Base-by-base conservation (phyloP, 2,888 invertebrate species). In the Orthonevra nobilis region DNA sequence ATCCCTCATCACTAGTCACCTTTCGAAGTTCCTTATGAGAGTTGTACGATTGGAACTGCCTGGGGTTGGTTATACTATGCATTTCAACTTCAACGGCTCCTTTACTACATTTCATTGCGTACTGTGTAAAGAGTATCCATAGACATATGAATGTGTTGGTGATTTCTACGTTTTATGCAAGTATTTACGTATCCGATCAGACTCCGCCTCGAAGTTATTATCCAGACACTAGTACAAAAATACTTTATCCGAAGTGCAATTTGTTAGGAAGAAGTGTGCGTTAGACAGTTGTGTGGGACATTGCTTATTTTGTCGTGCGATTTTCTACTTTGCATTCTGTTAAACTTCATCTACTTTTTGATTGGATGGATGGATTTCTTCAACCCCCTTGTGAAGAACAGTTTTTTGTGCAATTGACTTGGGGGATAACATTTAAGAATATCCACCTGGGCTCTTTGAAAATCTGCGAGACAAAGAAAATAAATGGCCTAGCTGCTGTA, bases 331-430 rank as follows among this genome's bases (percentile, higher is more conserved):
- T 56, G 52, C 50, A 63, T 36, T 77, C 19, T 61, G 54, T 60
- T 58, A 34, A 44, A 60, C 36, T 40, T 26, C 7, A 36, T 50
- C 50, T 56, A 61, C 26, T 52, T 42, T 73, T 38, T 79, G 73
- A 79, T 79, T 79, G 79, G 79, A 79, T 48, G 66, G 79, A 79
- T 48, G 66, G 66, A 79, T 73, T 50, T 15, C 30, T 66, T 58
- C 34, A 61, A 44, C 56, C 61, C 48, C 48, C 23, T 69, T 20
- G 5, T 10, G n/a, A 5, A 34, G 26, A 38, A 34, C 19, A 32
- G 36, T n/a, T 23, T 36, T 32, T 26, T 23, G 20, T 68, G 38
- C 42, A 61, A 54, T 73, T 66, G 40, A 79, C 66, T 64, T 54
- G 36, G 60, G 66, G 56, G 54, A 30, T 26, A 17, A 28, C 40